Percentiles rank a stretch among this genome's conserved stretches.
phyloP scores from a whole-genome alignment of 2,888 invertebrate genomes.

The Rhopalosiphum nymphaeae region DNA sequence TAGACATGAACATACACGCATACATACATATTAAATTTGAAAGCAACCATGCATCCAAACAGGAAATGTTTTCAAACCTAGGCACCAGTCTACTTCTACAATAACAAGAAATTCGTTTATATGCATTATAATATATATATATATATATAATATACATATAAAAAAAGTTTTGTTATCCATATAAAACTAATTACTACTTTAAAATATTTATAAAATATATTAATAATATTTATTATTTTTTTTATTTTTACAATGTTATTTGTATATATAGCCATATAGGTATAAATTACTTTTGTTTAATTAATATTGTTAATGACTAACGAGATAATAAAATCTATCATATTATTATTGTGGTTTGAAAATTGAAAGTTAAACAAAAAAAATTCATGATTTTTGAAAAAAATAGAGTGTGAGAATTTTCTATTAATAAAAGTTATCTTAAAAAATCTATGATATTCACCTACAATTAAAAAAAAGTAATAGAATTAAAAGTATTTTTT shows the following conservation, averaged over 20 bases:
- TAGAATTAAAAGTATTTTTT: background rate
- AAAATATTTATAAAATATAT: background rate
- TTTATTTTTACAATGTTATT: background rate
- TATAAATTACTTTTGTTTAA: background rate
- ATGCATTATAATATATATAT: background rate
- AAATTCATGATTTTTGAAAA: background rate
- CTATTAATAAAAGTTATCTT: background rate
- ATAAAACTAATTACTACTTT: background rate
- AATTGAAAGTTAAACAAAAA: background rate
- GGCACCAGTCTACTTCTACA: background rate
- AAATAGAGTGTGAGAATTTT: background rate
- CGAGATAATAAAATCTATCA: background rate
- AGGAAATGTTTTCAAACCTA: conserved; percentile 31
- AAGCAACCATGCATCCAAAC: conserved; percentile 51
- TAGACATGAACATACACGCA: background rate
- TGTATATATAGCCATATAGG: background rate
- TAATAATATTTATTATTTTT: background rate
- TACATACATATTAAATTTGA: conserved; percentile 51
- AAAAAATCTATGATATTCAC: no score
- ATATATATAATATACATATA: background rate
- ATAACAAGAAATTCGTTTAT: conserved; percentile 15
- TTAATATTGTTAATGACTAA: background rate
- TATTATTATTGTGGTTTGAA: background rate
- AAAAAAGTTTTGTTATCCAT: background rate
- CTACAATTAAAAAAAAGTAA: background rate